Evolutionary conservation across 1,140 invertebrate genomes (phyloP).

Genomic region (Pantala flavescens): DNA sequence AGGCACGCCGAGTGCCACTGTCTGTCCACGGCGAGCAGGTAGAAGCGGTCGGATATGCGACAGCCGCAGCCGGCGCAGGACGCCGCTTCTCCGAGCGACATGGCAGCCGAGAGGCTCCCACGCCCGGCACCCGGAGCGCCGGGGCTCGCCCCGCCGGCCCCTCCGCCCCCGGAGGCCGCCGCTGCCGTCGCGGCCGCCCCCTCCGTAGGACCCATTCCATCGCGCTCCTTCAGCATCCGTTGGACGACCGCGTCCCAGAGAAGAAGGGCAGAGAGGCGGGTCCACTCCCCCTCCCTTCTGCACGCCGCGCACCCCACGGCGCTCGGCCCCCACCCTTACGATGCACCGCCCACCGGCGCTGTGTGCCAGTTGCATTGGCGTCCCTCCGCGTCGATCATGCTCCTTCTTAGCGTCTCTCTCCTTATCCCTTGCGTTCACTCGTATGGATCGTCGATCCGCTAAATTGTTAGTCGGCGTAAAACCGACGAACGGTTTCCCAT

Average conservation of each 20-base stretch:
- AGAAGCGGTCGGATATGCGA: conserved; percentile 54
- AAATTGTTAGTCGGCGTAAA: no score
- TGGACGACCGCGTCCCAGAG: not conserved
- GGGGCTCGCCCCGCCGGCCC: not conserved
- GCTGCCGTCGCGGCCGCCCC: not conserved
- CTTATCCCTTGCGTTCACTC: no score
- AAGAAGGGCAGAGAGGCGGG: not conserved
- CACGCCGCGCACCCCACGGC: not conserved
- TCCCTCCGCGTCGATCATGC: no score
- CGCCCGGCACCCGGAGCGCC: conserved; percentile 15
- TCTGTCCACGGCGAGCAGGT: conserved; percentile 74
- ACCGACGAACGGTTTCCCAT: no score
- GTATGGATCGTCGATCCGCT: no score
- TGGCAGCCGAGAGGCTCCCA: conserved; percentile 19
- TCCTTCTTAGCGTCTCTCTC: no score
- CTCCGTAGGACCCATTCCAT: conserved; percentile 13
- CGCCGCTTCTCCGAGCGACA: conserved; percentile 25
- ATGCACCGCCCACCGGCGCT: conserved; percentile 22
- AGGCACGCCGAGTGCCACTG: conserved; percentile 83
- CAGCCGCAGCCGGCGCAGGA: conserved; percentile 47
- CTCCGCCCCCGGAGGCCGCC: conserved; percentile 7
- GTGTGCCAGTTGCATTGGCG: conserved; percentile 15
- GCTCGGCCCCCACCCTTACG: conserved; percentile 22
- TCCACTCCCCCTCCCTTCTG: not conserved
- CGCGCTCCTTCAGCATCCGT: conserved; percentile 27